A percentile compares a stretch with the other conserved stretches of the same genome.
Conservation (phyloP, 2,888 invertebrate genomes). For the Branchinecta sandiegonensis region DNA sequence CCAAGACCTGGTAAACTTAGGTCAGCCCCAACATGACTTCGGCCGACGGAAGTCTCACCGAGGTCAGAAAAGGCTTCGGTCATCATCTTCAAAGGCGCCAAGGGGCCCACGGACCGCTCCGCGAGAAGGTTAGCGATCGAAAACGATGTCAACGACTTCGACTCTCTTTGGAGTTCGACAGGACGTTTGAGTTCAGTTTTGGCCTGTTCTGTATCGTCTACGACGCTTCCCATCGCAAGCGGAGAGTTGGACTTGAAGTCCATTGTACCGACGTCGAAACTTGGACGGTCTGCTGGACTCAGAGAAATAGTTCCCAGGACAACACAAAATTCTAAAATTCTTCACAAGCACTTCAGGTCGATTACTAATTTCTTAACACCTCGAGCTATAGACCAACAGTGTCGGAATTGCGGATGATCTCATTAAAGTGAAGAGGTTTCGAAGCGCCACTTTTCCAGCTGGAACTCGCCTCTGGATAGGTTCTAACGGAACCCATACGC, state of each 20-base stretch:
- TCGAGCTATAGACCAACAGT: background rate
- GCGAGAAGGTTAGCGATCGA: slow-evolving; percentile 8
- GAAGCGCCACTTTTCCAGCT: slow-evolving; percentile 6
- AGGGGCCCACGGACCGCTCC: background rate
- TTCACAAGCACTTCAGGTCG: too few relatives aligned
- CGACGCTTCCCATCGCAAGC: too few relatives aligned
- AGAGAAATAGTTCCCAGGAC: too few relatives aligned
- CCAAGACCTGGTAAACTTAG: too few relatives aligned
- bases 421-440: slow-evolving; percentile 6
- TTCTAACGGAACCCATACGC: slow-evolving; percentile 14
- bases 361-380: too few relatives aligned
- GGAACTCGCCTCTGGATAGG: background rate
- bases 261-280: too few relatives aligned
- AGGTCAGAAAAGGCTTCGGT: background rate
- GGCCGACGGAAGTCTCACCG: too few relatives aligned
- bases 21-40: too few relatives aligned
- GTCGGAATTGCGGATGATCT: background rate
- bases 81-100: background rate
- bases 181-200: background rate
- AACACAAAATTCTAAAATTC: too few relatives aligned
- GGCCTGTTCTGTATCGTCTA: too few relatives aligned
- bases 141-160: background rate
- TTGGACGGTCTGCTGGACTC: too few relatives aligned
- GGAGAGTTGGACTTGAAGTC: too few relatives aligned
- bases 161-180: background rate